A percentile compares a stretch with the other conserved stretches of the same genome.
Conservation (phyloP, 2,888 invertebrate genomes). For the Ametastegia equiseti region DNA sequence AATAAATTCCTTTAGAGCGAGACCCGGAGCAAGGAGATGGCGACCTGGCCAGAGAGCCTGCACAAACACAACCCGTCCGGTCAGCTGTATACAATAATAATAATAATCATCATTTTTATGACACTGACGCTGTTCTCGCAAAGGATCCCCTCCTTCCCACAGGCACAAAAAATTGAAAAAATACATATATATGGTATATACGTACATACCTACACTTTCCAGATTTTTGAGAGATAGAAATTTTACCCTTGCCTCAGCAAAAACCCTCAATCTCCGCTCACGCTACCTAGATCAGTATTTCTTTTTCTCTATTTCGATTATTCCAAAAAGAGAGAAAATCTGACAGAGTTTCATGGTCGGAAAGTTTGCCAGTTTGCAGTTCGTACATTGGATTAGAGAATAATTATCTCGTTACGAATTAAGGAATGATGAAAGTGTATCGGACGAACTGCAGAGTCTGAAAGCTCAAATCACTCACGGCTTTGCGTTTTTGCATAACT, state of each 20-base stretch:
- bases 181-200: no score
- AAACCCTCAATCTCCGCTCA: no score
- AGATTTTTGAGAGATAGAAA: background rate
- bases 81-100: conserved; percentile 50
- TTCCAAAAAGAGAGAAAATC: background rate
- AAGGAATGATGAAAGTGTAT: background rate
- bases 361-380: background rate
- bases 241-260: background rate
- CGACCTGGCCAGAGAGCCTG: conserved; percentile 41
- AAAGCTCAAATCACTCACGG: background rate
- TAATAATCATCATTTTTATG: conserved; percentile 51
- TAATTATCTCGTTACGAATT: background rate
- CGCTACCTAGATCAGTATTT: background rate
- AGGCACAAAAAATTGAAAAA: background rate
- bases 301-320: background rate
- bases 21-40: conserved; percentile 36
- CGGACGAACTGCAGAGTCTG: background rate
- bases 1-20: conserved; percentile 50
- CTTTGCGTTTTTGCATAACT: background rate
- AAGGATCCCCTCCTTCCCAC: conserved; percentile 16
- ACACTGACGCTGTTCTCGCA: conserved; percentile 24
- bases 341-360: background rate
- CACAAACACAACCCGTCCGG: conserved; percentile 48
- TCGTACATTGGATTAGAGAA: background rate
- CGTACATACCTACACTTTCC: background rate